Evolutionary conservation across 2,888 invertebrate species (phyloP), one percentile per base, ranked within the genome.

Genomic region (Erpobdella octoculata): DNA sequence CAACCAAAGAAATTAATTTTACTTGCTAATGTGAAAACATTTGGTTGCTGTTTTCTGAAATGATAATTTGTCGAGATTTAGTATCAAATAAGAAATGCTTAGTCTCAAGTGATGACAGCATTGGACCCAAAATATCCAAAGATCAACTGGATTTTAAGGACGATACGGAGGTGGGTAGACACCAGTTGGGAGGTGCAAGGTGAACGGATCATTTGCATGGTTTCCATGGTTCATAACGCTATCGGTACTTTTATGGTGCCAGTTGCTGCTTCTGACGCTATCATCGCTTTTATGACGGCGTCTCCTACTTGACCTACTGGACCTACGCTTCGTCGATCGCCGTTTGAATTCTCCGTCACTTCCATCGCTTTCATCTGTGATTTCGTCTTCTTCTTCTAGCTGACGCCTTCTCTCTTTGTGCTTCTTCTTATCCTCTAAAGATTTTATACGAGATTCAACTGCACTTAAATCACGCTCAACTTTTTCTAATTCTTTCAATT

Each of bases 131-230:
- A n/a, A n/a, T n/a, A n/a, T n/a, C n/a, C n/a, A n/a, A n/a, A n/a
- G n/a, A n/a, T n/a, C n/a, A n/a, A n/a, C n/a, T 18, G 18, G 53
- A 33, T 33, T 62, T 62, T 31, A 62, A 31, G 62, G 62, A 62
- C 33, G 33, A 35, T 62, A 62, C 35, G 62, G 62, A 33, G 62
- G 33, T 25, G 53, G 53, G 28, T 67, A 46, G n/a, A 28, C 21
- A 33, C 69, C 69, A 69, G 69, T 69, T 8, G 69, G 69, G 18
- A 69, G 35, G 35, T 53, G 69, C 12, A 69, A 36, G 36, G 69
- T 69, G 33, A 36, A 69, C 4, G 69, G 69, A 46, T 69, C 69
- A 36, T 28, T n/a, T n/a, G n/a, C n/a, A n/a, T n/a, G n/a, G n/a
- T n/a, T n/a, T n/a, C n/a, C n/a, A n/a, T n/a, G n/a, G n/a, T n/a